Evolutionary conservation across 92 coral and sea anemone species (phyloP), one percentile per base, ranked within the genome.

Genomic region (Phenganax stokvisi): DNA sequence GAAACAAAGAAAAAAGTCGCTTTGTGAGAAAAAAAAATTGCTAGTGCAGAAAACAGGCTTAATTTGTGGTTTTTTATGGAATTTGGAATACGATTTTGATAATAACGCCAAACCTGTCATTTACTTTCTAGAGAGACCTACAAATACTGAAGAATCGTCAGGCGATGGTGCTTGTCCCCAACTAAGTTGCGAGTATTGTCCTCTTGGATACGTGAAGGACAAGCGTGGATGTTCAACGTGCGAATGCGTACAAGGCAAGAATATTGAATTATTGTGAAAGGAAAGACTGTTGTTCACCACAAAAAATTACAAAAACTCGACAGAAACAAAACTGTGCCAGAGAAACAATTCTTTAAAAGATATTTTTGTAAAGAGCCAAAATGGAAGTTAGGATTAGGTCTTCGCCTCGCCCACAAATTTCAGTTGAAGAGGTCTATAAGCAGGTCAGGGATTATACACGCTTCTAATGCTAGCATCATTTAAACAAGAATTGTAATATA

Each of bases 181-280:
- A 29, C 56, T 80, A 10, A 82, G 86, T 25, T 91, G 96, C 57
- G 81, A 13, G 15, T 77, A 84, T 51, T 91, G 96, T 59, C 89
- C 81, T 61, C 77, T 85, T 54, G 96, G 92, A 56, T 87, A 85
- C 80, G 78, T 75, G 58, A 84, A 81, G 63, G 87, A 84, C 62
- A 71, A 63, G 28, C 73, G 69, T 6, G 92, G 92, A 63, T 91
- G 96, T 73, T 76, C 79, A 63, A 91, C 92, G 29, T 91, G 96
- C 69, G 82, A 75, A 57, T 91, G 96, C 67, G 72, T 56, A 25
- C 51, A 71, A 72, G 85, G 85, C 85, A 82, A 82, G 79, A 56
- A 61, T n/a, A 29, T 37, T 31, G 37, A 10, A 57, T 9, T 20
- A 17, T 51, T 68, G 73, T 68, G 73, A 68, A 28, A 61, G 73